These are phyloP conservation scores for Meta bourneti DNA, from an alignment of 2,888 invertebrate species.

Conservation along the genomic window DNA sequence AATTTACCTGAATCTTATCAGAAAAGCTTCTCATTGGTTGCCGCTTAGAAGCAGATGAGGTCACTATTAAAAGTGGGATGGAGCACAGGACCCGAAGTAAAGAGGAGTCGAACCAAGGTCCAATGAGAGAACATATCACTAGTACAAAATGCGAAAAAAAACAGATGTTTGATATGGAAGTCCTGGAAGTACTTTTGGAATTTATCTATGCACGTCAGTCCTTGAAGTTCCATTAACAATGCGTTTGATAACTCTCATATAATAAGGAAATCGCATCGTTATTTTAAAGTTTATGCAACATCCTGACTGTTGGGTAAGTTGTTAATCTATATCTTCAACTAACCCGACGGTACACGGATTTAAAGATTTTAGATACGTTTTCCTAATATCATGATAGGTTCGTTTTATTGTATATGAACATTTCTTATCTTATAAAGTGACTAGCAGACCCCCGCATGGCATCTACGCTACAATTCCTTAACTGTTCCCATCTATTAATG, in stretches of 20 bases:
- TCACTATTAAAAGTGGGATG: conserved; percentile 16
- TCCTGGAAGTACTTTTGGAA: not conserved
- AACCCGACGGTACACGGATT: no score
- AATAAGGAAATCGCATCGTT: no score
- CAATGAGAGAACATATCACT: conserved; percentile 9
- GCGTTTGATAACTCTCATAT: not conserved
- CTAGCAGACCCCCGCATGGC: no score
- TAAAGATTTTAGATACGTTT: no score
- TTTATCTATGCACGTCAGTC: not conserved
- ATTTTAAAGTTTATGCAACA: no score
- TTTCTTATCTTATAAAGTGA: no score
- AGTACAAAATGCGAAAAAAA: not conserved
- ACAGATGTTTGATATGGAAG: not conserved
- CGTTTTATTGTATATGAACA: no score
- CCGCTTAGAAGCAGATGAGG: conserved; percentile 1
- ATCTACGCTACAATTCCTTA: no score
- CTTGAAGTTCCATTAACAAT: not conserved
- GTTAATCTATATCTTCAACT: no score
- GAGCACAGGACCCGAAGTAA: not conserved
- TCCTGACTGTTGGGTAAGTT: no score
- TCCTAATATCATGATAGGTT: no score
- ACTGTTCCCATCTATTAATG: no score
- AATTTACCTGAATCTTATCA: conserved; percentile 38
- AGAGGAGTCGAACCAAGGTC: not conserved
- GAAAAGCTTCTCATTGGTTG: not conserved